Conservation (phyloP, 2,888 invertebrate species). For the Netelia melanura region DNA sequence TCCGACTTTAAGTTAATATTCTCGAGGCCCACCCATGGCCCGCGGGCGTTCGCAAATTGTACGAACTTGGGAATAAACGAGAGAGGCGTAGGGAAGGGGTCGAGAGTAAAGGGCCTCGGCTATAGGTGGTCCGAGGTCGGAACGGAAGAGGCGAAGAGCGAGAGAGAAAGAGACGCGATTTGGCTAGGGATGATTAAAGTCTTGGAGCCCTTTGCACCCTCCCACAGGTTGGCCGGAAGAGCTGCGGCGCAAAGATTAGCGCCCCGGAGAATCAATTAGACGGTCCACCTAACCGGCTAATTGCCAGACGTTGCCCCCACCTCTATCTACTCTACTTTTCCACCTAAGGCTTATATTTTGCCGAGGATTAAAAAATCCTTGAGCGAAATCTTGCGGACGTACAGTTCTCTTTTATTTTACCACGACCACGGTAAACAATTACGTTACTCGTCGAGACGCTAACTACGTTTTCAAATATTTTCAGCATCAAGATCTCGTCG, state of each 20-base stretch:
- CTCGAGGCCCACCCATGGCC: constrained; percentile 56
- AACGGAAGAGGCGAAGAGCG: constrained; percentile 51
- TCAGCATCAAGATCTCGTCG: background rate
- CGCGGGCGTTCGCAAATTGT: constrained; percentile 67
- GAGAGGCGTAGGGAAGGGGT: constrained; percentile 25
- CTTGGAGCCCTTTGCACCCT: constrained; percentile 56
- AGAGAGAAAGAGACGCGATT: constrained; percentile 26
- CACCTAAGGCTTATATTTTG: constrained; percentile 47
- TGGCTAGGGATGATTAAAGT: constrained; percentile 70
- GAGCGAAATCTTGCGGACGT: constrained; percentile 8
- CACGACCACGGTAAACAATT: constrained; percentile 19
- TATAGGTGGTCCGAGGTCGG: constrained; percentile 29
- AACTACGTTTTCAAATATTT: constrained; percentile 14
- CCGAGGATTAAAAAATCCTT: constrained; percentile 19
- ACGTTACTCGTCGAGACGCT: background rate
- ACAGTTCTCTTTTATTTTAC: background rate
- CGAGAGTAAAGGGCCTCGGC: constrained; percentile 2
- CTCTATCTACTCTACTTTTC: constrained; percentile 1
- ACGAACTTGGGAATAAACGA: constrained; percentile 65
- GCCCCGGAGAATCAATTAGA: constrained; percentile 80
- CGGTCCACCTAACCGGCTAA: constrained; percentile 79
- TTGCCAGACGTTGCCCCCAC: constrained; percentile 72
- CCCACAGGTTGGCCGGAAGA: constrained; percentile 61
- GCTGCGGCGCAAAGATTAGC: constrained; percentile 76
- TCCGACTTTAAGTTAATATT: constrained; percentile 76